A percentile compares a stretch with the other conserved stretches of the same genome.
Conservation (phyloP, 1,140 invertebrate species). For the Platorchestia sp. region DNA sequence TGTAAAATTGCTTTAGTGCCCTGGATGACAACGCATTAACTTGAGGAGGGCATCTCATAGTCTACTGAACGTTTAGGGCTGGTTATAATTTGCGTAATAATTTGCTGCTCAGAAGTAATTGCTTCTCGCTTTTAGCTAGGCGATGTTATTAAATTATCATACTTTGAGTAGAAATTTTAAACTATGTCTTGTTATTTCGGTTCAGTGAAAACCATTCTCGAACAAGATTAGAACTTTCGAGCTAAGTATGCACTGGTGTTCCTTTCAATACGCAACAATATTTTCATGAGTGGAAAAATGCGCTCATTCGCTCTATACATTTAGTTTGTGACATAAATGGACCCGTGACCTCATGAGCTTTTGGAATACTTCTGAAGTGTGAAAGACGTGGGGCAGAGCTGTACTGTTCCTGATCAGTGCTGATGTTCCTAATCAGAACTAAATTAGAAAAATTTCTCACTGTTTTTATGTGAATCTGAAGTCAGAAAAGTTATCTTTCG, state of each 20-base stretch:
- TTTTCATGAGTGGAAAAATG: background rate
- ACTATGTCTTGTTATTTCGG: background rate
- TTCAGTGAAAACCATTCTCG: background rate
- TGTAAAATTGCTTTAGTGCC: background rate
- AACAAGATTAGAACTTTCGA: background rate
- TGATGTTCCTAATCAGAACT: too few species aligned
- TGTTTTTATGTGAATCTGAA: too few species aligned
- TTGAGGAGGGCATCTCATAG: background rate
- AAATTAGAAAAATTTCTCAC: too few species aligned
- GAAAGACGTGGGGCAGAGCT: too few species aligned
- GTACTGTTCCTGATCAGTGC: too few species aligned
- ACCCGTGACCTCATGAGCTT: background rate
- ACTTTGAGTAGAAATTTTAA: background rate
- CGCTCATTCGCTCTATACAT: background rate
- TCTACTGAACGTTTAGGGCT: background rate
- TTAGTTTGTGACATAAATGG: background rate
- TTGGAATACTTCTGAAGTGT: background rate
- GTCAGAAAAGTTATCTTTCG: too few species aligned
- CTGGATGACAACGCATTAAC: background rate
- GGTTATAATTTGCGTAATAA: background rate
- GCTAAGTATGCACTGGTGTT: background rate
- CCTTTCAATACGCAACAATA: background rate
- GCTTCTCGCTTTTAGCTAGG: background rate
- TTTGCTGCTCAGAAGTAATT: background rate
- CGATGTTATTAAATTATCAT: background rate